A percentile compares a stretch with the other conserved stretches of the same genome.
phyloP scores from a whole-genome alignment of 2,888 invertebrate genomes.

The Tetragnatha montana region DNA sequence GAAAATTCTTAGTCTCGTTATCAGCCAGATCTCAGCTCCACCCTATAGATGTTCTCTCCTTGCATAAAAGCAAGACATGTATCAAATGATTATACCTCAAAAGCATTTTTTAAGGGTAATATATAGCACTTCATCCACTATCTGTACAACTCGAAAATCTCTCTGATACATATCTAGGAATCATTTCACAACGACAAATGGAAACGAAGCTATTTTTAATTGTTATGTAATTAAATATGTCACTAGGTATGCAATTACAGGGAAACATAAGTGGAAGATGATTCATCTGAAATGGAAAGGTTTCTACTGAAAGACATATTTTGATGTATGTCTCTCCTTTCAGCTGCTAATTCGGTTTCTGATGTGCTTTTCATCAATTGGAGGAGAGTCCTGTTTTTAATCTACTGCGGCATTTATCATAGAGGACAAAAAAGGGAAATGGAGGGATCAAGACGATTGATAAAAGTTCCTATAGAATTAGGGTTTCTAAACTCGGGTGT shows the following conservation, averaged over 20 bases:
- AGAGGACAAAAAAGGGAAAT: background rate
- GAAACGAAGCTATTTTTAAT: background rate
- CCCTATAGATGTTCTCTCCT: background rate
- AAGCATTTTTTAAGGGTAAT: background rate
- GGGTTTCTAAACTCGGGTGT: too few relatives aligned
- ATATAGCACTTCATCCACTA: background rate
- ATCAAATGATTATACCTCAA: background rate
- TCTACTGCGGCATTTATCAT: background rate
- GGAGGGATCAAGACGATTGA: too few relatives aligned
- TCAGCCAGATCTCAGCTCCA: background rate
- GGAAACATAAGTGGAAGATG: background rate
- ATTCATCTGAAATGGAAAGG: background rate
- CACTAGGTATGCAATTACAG: background rate
- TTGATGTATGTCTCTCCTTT: background rate
- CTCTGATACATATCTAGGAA: background rate
- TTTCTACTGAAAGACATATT: background rate
- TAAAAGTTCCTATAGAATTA: too few relatives aligned
- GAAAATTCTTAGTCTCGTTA: background rate
- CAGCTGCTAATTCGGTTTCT: background rate
- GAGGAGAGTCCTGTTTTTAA: background rate
- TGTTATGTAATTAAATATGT: conserved; percentile 21
- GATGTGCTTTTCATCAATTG: background rate
- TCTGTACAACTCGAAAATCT: background rate
- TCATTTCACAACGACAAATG: background rate
- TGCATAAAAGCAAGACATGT: background rate